Evolutionary conservation across 2,888 invertebrate genomes (phyloP).

Genomic region (Stenoptilia bipunctidactyla): DNA sequence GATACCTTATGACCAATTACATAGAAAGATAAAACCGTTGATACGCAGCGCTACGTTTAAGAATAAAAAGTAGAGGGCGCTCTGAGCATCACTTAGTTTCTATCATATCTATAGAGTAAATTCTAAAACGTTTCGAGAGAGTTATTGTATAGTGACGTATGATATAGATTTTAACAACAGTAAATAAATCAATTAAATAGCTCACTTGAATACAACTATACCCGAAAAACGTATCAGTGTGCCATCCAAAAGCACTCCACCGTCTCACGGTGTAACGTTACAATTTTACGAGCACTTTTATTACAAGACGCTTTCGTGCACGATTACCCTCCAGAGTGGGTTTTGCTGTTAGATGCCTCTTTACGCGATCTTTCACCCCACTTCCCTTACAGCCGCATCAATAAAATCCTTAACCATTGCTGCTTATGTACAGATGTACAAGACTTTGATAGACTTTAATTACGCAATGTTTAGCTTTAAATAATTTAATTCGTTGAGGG

Average conservation of each 20-base stretch:
- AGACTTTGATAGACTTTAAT: background rate
- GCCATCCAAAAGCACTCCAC: conserved; percentile 46
- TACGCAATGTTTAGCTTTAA: conserved; percentile 2
- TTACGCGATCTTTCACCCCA: conserved; percentile 34
- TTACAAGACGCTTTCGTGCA: conserved; percentile 70
- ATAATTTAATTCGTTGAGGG: conserved; percentile 12
- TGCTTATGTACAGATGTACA: conserved; percentile 10
- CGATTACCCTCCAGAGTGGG: conserved; percentile 71
- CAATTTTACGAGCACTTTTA: conserved; percentile 68
- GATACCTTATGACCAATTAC: conserved; percentile 54
- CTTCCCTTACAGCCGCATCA: conserved; percentile 22
- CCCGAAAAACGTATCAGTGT: conserved; percentile 61
- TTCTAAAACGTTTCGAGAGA: no score
- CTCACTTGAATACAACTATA: conserved; percentile 21
- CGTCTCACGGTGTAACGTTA: conserved; percentile 63
- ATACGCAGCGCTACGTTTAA: conserved; percentile 29
- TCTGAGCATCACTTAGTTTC: no score
- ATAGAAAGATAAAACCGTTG: conserved; percentile 43
- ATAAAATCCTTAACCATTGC: conserved; percentile 30
- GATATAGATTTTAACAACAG: no score
- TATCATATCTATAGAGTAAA: no score
- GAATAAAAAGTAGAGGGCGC: conserved; percentile 9
- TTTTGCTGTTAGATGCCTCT: conserved; percentile 64
- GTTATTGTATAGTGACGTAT: no score
- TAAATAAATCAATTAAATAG: conserved; percentile 6